These are phyloP conservation scores for Anticlea derivata DNA, from an alignment of 2,888 invertebrate species.

Conservation along the genomic window DNA sequence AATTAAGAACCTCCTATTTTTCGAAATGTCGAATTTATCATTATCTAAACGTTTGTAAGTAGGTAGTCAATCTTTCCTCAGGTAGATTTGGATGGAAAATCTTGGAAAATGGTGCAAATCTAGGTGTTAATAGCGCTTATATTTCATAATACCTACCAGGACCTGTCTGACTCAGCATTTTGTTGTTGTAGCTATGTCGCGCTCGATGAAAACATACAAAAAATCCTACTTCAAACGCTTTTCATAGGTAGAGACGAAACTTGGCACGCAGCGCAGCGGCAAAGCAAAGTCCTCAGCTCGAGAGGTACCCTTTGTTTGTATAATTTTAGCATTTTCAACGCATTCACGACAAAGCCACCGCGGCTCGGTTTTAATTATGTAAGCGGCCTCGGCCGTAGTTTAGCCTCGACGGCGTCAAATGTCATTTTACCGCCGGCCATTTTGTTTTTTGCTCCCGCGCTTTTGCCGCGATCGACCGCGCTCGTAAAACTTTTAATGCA, in stretches of 20 bases:
- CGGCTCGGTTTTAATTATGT: slow-evolving; percentile 52
- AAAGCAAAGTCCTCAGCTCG: slow-evolving; percentile 23
- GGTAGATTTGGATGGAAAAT: too few relatives aligned
- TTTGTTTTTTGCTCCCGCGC: slow-evolving; percentile 69
- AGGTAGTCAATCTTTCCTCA: too few relatives aligned
- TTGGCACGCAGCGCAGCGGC: slow-evolving; percentile 4
- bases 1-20: too few relatives aligned
- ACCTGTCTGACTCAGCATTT: neutral
- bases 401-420: slow-evolving; percentile 53
- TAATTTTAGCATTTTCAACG: slow-evolving; percentile 41
- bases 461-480: slow-evolving; percentile 50
- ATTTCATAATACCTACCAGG: too few relatives aligned
- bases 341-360: slow-evolving; percentile 47
- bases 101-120: too few relatives aligned
- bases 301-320: slow-evolving; percentile 31
- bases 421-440: slow-evolving; percentile 67
- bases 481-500: slow-evolving; percentile 80
- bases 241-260: neutral
- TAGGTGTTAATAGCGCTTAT: too few relatives aligned
- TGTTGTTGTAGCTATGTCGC: too few relatives aligned
- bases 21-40: too few relatives aligned
- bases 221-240: too few relatives aligned
- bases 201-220: too few relatives aligned
- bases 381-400: slow-evolving; percentile 34
- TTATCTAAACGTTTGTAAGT: too few relatives aligned